Base-by-base conservation (phyloP, 2,888 invertebrate species). In the Heliconius charithonia region DNA sequence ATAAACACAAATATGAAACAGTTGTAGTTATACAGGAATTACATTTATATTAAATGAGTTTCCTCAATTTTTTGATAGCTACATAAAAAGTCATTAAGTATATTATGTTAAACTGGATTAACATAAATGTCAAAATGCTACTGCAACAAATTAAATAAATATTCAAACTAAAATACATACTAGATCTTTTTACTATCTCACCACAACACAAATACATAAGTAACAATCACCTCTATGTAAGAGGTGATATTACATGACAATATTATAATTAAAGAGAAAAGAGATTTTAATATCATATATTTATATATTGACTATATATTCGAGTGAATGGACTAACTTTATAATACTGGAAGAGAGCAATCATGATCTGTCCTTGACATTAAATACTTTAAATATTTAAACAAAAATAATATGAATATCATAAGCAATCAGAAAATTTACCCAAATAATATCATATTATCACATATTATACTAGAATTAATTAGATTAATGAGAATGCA, bases 261-360 rank as follows among this genome's bases (percentile, higher is more conserved):
- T 37, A 56, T 22, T 19, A 56, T 7, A 56, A 7, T 59, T n/a
- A 59, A n/a, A 59, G n/a, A 59, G n/a, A 59, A 7, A 9, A 16
- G 45, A 45, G 13, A 59, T 59, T 59, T 59, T 51, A 7, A 51
- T 51, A 51, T 45, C 3, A 45, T 13, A 45, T 45, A 3, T 45
- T 45, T 45, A 45, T 45, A 45, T 45, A 4, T 4, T 45, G 41
- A 45, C 41, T 51, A 51, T 19, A 19, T 51, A 19, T 6, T 13
- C 4, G 37, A 41, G 67, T 37, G 67, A n/a, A n/a, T 67, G n/a
- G 12, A 67, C 4, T 37, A 37, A 67, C 25, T 67, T 37, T 41
- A 66, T 67, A 41, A 69, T 69, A 69, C 69, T 69, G 41, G 29
- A 66, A 41, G 69, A 69, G 69, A 69, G 41, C 41, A n/a, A 41